Evolutionary conservation across 2,797 vertebrate genomes (phyloP), one percentile per base, ranked within the genome.

Genomic region (Lophura swinhoii): DNA sequence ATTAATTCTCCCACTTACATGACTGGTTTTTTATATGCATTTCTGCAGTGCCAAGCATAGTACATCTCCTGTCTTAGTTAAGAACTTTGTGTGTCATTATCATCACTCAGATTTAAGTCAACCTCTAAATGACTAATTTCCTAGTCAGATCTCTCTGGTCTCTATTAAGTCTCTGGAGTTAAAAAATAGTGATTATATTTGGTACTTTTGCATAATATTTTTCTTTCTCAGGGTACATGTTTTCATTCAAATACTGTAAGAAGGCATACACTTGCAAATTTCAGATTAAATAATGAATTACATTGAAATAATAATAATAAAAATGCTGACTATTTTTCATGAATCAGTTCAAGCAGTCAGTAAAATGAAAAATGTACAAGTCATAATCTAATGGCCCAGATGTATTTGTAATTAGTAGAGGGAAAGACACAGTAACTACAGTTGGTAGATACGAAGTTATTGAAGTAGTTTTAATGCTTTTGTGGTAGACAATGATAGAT

Each of bases 1-100:
- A 31, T 60, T 6, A 9, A 72, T 69, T 44, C 12, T 4, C 6
- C n/a, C 7, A 2, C 0, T 49, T 35, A 8, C 33, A 7, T 33
- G 39, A 5, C 8, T 53, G 5, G 3, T 44, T 5, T 69, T 67
- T 68, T 26, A 17, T 48, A 0, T 77, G 35, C 8, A 10, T 68
- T 88, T 84, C 39, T 39, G 14, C 12, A 12, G 22, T 7, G 17
- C 23, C 33, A 63, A 51, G 48, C 21, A 43, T 21, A 70, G 41
- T 16, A 78, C 41, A 78, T 24, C 8, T 73, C 31, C 28, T 53
- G 15, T 35, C 23, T 82, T 8, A 31, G 9, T 44, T 59, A 51
- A 60, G 35, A 41, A 55, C 10, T 48, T 0, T 68, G 43, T 33
- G 4, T 51, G 10, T 46, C 81, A n/a, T 58, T 60, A 11, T 72